Evolutionary conservation across 2,113 vertebrate species (phyloP), one percentile per base, ranked within the genome.

Genomic region (Datnioides undecimradiatus): DNA sequence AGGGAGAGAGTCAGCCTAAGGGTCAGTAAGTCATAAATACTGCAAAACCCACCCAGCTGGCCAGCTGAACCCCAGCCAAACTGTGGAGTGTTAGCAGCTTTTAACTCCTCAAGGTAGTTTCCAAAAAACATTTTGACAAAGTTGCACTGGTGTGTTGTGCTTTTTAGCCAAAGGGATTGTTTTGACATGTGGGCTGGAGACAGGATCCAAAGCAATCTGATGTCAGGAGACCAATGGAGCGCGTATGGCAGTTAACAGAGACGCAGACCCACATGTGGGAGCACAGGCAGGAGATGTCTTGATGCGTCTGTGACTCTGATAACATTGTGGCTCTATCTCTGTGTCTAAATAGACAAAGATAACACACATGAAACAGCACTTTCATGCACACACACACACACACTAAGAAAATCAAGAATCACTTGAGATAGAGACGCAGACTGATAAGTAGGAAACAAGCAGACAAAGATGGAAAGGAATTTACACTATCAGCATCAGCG

Each of bases 1-100:
- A 66, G 38, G 45, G 33, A 41, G 16, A 57, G 55, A 57, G 74
- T 65, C 69, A 23, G 57, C 27, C 83, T 43, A 27, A 66, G 77
- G 87, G 79, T 76, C 72, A 63, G 72, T 4, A 12, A 62, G 65
- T 82, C 83, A 79, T 89, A 90, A 86, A 91, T 86, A 82, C 73
- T 74, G 23, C 52, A 76, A 68, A 80, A 81, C 80, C 67, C 82
- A 74, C 23, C 69, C 84, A 72, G 79, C 38, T 23, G 29, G 65
- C 63, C 71, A 41, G 60, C 76, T 29, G 64, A 68, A 25, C 23
- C 40, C 17, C 48, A 62, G 60, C 46, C 70, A 67, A 77, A 65
- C 36, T 67, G 16, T 76, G 29, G 9, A 73, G 48, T 14, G 25
- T 62, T 21, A 34, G 46, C 75, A 67, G 77, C 59, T 51, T 74